A percentile compares a stretch with the other conserved stretches of the same genome.
phyloP scores from a whole-genome alignment of 2,113 vertebrate species.

The Limnothrissa miodon region DNA sequence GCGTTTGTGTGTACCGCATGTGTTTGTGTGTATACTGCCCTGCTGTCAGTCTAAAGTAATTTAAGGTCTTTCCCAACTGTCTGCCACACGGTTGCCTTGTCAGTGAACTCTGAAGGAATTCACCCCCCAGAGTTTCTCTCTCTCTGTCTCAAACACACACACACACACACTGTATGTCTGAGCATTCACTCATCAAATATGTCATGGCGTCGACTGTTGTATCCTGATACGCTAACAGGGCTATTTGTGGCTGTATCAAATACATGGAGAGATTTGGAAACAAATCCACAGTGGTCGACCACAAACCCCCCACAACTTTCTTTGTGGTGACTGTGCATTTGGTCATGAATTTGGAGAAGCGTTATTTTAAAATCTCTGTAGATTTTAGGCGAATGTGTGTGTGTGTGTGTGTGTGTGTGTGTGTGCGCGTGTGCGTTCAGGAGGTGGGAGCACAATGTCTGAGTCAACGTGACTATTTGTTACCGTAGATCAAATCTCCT shows the following conservation, averaged over 20 bases:
- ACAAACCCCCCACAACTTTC: neutral
- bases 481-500: slow-evolving; percentile 9
- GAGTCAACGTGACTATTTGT: neutral
- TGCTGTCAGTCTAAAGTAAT: slow-evolving; percentile 31
- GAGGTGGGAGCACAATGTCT: neutral
- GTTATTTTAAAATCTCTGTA: neutral
- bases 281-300: neutral
- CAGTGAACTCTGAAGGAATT: slow-evolving; percentile 59
- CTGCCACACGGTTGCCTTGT: slow-evolving; percentile 40
- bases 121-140: slow-evolving; percentile 23
- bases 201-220: neutral
- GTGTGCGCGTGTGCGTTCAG: too few species aligned
- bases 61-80: slow-evolving; percentile 44
- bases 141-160: slow-evolving; percentile 23
- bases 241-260: neutral
- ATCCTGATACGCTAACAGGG: slow-evolving; percentile 5
- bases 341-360: neutral
- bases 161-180: slow-evolving; percentile 19
- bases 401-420: slow-evolving; percentile 15
- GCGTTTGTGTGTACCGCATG: neutral
- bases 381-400: slow-evolving; percentile 3
- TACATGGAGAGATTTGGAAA: neutral
- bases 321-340: neutral
- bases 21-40: slow-evolving; percentile 29
- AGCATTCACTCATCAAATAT: neutral